These are phyloP conservation scores for Spilarctia lutea DNA, from an alignment of 2,888 invertebrate genomes.

Conservation along the genomic window DNA sequence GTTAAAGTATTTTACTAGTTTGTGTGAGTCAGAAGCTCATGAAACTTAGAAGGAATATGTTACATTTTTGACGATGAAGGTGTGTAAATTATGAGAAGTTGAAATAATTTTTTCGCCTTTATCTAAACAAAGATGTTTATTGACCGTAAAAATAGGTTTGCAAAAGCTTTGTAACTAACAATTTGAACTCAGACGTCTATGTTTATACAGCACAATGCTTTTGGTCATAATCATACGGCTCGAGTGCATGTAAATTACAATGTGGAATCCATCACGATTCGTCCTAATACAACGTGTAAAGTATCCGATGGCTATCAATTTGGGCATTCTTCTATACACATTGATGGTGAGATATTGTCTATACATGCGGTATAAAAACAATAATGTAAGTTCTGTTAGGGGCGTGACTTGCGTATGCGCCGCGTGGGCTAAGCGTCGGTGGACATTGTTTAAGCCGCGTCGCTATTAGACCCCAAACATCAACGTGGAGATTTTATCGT, in stretches of 20 bases:
- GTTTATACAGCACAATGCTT: constrained; percentile 47
- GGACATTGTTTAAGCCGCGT: constrained; percentile 79
- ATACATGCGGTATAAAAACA: constrained; percentile 61
- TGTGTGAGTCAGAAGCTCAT: constrained; percentile 49
- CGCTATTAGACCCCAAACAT: constrained; percentile 78
- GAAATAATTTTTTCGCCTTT: constrained; percentile 18
- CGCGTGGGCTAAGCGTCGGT: constrained; percentile 80
- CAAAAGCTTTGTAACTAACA: constrained; percentile 19
- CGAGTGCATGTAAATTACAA: constrained; percentile 43
- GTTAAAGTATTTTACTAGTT: constrained; percentile 63
- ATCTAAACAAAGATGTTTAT: constrained; percentile 30
- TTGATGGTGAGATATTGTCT: constrained; percentile 70
- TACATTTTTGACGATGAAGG: constrained; percentile 47
- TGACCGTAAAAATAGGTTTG: constrained; percentile 33
- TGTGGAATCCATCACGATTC: constrained; percentile 57
- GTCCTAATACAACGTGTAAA: constrained; percentile 52
- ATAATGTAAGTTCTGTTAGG: constrained; percentile 70
- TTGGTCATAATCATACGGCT: constrained; percentile 44
- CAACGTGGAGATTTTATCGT: constrained; percentile 78
- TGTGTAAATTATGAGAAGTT: constrained; percentile 17
- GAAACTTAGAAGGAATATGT: constrained; percentile 37
- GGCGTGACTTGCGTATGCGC: constrained; percentile 80
- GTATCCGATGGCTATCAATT: constrained; percentile 59
- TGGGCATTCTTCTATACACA: constrained; percentile 58
- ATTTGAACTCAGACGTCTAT: constrained; percentile 34